Evolutionary conservation across 2,888 invertebrate species (phyloP), one percentile per base, ranked within the genome.

Genomic region (Sinhomidia bicolor): DNA sequence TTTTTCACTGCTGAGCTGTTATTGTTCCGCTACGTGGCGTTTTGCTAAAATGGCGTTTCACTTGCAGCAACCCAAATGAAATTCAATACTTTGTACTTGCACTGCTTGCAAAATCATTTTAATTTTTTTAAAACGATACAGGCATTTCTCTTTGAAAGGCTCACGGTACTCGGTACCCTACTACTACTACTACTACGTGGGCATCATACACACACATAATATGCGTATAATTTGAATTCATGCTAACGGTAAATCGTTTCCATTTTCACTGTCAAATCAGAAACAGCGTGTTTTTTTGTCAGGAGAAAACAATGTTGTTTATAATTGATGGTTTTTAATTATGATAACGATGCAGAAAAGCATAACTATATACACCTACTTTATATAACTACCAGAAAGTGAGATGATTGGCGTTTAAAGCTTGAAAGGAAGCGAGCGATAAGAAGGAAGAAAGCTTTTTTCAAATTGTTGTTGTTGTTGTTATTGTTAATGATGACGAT

Each of bases 291-390:
- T 44, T 71, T 85, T 79, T 86, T 87, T 87, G 87, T 82, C 81
- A 76, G 81, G 51, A 41, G 76, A 76, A 85, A 85, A 85, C 85
- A 85, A 85, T 87, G 60, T 71, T 74, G 23, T 51, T 57, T 76
- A 74, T 87, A 87, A 81, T 87, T 87, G 81, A 87, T 87, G 81
- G 81, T 51, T 76, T 86, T 71, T 87, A 87, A 87, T 87, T 81
- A 87, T 74, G 81, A 87, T 87, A 81, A 81, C 81, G 76, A 78
- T 17, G 65, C 54, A 54, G 54, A 26, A 78, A 54, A 54, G 17
- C 29, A 17, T 17, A 54, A 54, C 3, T 36, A 36, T 7, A 36
- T 36, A 36, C 7, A 36, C 36, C 36, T 36, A n/a, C n/a, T n/a
- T n/a, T n/a, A n/a, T n/a, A 51, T n/a, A 23, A 68, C 44, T 44